Percentiles rank a stretch among this genome's conserved stretches.
Conservation (phyloP, 2,113 vertebrate species). For the Hucho hucho region DNA sequence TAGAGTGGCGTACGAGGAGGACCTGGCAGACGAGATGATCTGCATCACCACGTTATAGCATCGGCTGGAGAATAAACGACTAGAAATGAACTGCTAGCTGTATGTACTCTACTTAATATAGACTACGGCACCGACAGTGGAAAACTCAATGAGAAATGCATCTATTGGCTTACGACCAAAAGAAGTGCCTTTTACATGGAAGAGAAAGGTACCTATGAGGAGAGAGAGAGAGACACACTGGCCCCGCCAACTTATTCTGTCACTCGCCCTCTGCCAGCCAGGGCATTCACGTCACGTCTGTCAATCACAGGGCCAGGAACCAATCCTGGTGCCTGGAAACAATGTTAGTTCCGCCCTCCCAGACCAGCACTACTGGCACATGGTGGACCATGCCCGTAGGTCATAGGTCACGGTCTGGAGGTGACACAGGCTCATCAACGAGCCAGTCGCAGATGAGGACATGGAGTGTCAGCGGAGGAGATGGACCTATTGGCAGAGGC, state of each 20-base stretch:
- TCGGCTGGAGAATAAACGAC: conserved; percentile 47
- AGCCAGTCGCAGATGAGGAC: conserved; percentile 49
- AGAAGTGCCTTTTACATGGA: conserved; percentile 91
- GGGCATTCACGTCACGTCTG: conserved; percentile 40
- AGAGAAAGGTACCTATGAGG: conserved; percentile 79
- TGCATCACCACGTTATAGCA: conserved; percentile 99
- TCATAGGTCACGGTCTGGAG: conserved; percentile 41
- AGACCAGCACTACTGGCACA: conserved; percentile 42
- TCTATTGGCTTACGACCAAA: conserved; percentile 80
- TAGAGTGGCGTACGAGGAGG: conserved; percentile 86
- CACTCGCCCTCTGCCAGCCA: conserved; percentile 44
- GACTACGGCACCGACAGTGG: conserved; percentile 33
- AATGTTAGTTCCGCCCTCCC: background rate
- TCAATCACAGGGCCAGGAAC: conserved; percentile 24
- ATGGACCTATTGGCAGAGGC: conserved; percentile 56
- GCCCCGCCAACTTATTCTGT: conserved; percentile 46
- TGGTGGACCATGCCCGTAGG: conserved; percentile 39
- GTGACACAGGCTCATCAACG: conserved; percentile 47
- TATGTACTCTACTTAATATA: conserved; percentile 29
- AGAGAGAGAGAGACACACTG: conserved; percentile 43
- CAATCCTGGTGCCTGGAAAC: background rate
- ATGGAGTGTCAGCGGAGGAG: conserved; percentile 42
- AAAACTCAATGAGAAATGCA: conserved; percentile 60
- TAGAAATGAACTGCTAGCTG: conserved; percentile 1
- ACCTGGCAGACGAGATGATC: conserved; percentile 98